A percentile compares a stretch with the other conserved stretches of the same genome.
phyloP scores from a whole-genome alignment of 2,888 invertebrate species.

The Physocephala rufipes region DNA sequence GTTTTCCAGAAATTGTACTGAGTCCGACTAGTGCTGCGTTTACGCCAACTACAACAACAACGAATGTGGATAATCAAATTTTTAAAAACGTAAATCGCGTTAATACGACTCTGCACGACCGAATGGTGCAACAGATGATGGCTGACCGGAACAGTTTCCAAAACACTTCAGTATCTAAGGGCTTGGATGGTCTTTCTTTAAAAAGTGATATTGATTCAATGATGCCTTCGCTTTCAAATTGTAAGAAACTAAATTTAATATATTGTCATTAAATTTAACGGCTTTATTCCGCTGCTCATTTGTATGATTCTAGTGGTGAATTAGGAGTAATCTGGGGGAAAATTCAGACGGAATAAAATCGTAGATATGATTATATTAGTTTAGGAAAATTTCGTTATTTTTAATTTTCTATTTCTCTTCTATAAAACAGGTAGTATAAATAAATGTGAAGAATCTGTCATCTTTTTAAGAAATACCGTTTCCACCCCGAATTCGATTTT shows the following conservation, averaged over 20 bases:
- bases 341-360: no score
- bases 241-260: conserved; percentile 29
- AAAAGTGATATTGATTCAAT: conserved; percentile 2
- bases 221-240: conserved; percentile 24
- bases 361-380: no score
- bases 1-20: conserved; percentile 61
- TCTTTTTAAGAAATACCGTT: background rate
- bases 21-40: conserved; percentile 29
- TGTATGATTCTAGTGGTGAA: background rate
- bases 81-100: conserved; percentile 45
- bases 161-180: conserved; percentile 41
- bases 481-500: background rate
- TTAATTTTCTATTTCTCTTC: background rate
- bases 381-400: background rate
- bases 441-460: conserved; percentile 21
- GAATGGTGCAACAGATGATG: conserved; percentile 53
- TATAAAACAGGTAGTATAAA: background rate
- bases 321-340: background rate
- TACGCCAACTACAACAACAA: conserved; percentile 32
- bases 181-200: background rate
- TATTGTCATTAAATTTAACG: background rate
- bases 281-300: no score
- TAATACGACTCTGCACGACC: conserved; percentile 51
- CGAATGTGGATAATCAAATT: conserved; percentile 45
- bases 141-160: conserved; percentile 52